Evolutionary conservation across 2,797 vertebrate genomes (phyloP).

Genomic region (Epinephelus malabaricus): DNA sequence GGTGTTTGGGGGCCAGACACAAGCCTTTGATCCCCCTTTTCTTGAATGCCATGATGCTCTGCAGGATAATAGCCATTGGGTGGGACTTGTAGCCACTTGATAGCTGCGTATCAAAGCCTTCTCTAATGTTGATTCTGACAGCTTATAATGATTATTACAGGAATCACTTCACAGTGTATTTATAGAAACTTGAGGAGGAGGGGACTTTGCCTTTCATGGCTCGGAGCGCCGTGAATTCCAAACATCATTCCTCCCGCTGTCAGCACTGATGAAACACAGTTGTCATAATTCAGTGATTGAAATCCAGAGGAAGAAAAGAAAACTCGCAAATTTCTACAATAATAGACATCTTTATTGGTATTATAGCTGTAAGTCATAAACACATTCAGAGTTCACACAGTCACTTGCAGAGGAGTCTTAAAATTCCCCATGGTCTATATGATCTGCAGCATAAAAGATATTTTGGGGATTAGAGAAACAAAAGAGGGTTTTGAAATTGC

Average conservation of each 20-base stretch:
- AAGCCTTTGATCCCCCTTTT: slow-evolving; percentile 59
- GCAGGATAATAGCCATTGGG: slow-evolving; percentile 52
- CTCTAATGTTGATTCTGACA: slow-evolving; percentile 61
- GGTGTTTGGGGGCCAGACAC: slow-evolving; percentile 25
- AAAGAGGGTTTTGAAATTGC: slow-evolving; percentile 46
- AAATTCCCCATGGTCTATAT: slow-evolving; percentile 31
- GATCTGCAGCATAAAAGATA: slow-evolving; percentile 61
- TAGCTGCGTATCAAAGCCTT: slow-evolving; percentile 50
- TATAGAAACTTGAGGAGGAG: slow-evolving; percentile 21
- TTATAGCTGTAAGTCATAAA: slow-evolving; percentile 61
- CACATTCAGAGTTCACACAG: slow-evolving; percentile 70
- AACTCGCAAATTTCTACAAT: slow-evolving; percentile 51
- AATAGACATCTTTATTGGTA: slow-evolving; percentile 74
- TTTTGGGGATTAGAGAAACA: slow-evolving; percentile 62
- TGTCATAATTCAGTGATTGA: slow-evolving; percentile 28
- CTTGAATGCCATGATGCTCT: slow-evolving; percentile 39
- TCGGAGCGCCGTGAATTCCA: slow-evolving; percentile 9
- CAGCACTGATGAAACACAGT: slow-evolving; percentile 35
- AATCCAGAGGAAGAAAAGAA: slow-evolving; percentile 1
- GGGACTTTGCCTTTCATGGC: slow-evolving; percentile 18
- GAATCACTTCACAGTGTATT: slow-evolving; percentile 42
- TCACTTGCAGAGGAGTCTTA: slow-evolving; percentile 52
- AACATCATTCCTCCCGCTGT: slow-evolving; percentile 23
- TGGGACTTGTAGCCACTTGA: slow-evolving; percentile 43
- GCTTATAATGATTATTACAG: slow-evolving; percentile 35